Evolutionary conservation across 2,797 vertebrate genomes (phyloP), one percentile per base, ranked within the genome.

Genomic region (Gymnodraco acuticeps): DNA sequence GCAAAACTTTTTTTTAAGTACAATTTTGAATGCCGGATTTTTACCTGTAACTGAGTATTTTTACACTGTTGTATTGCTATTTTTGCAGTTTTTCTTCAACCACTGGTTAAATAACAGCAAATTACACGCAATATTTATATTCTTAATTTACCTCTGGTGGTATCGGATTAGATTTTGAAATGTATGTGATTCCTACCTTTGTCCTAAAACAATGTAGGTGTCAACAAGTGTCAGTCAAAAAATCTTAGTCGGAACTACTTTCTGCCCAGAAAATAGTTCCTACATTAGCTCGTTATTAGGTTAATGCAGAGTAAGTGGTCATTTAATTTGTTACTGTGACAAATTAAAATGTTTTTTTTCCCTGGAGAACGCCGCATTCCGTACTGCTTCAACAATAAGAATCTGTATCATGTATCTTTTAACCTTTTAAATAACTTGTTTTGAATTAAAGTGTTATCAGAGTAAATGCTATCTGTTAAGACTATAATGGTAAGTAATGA

Each of bases 381-480:
- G 27, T 27, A 27, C 27, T 5, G 4, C 27, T 27, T 27, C 27
- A 27, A 27, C 27, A 27, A 27, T 38, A 38, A 8, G 33, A 38
- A 38, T 38, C 33, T 38, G 33, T 38, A 38, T 38, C 33, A 38
- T 38, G 33, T 38, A 9, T 38, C 2, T 16, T n/a, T 4, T 3
- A 12, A 14, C 43, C 16, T 53, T 43, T 38, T 5, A 12, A 69
- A 31, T 31, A 13, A 19, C 62, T 2, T 38, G 33, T 38, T 17
- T 31, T 45, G 11, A 61, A 55, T 60, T 9, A 43, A 68, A 83
- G 58, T 14, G 5, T 56, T 13, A 47, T 56, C n/a, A 19, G 19
- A 4, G n/a, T 33, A 38, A 9, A 38, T 38, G 33, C 33, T 3
- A 8, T 38, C 12, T 19, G 42, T 41, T 38, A 20, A 45, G 6